Conservation (phyloP, 35 echinoderm and acorn worm species). For the Strongylocentrotus purpuratus region DNA sequence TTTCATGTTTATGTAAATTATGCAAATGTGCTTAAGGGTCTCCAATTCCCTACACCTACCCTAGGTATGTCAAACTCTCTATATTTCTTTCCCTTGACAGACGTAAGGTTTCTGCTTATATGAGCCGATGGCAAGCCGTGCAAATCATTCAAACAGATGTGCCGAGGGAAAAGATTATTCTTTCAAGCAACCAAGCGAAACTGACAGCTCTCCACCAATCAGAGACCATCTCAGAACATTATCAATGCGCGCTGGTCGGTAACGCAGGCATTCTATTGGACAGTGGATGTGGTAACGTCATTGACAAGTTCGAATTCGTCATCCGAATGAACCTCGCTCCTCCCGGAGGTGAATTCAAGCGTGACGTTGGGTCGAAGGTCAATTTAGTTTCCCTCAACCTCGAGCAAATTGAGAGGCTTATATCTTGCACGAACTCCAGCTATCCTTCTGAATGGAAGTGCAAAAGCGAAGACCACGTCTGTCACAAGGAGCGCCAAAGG, state of each 20-base stretch:
- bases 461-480: background rate
- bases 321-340: constrained; percentile 68
- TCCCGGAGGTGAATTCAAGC: background rate
- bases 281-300: constrained; percentile 61
- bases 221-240: background rate
- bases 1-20: no score
- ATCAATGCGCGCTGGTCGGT: constrained; percentile 64
- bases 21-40: no score
- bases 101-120: background rate
- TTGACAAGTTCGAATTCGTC: constrained; percentile 68
- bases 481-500: background rate
- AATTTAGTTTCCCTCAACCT: constrained; percentile 59
- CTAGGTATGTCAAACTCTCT: background rate
- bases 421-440: background rate
- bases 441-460: background rate
- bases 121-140: background rate
- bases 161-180: background rate
- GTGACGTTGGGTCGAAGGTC: constrained; percentile 54
- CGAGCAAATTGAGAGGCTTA: background rate
- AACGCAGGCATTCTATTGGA: constrained; percentile 64
- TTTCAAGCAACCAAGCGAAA: background rate
- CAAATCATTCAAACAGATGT: background rate
- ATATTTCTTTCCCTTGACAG: background rate
- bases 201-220: background rate
- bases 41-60: no score